Percentiles rank a stretch among this genome's conserved stretches.
Evolutionary conservation across 1,140 invertebrate species (phyloP).

Genomic region (Chironomus striatipennis): DNA sequence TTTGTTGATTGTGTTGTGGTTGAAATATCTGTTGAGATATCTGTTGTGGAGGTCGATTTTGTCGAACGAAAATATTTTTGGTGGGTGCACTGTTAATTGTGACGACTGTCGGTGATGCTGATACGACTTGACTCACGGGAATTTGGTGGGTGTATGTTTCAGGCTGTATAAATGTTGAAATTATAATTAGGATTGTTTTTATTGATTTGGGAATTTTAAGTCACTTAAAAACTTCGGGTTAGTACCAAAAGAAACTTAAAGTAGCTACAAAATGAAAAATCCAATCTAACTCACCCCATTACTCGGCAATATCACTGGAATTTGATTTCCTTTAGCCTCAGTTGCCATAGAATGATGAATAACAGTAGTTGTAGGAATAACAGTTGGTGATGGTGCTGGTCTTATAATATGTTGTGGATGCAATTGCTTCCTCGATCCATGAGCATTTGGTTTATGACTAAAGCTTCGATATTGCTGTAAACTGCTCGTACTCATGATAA

Average conservation of each 20-base stretch:
- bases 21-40: slow-evolving; percentile 29
- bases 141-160: neutral
- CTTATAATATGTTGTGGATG: slow-evolving; percentile 23
- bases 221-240: too few species aligned
- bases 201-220: too few species aligned
- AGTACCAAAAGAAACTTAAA: too few species aligned
- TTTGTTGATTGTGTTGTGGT: slow-evolving; percentile 21
- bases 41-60: slow-evolving; percentile 26
- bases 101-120: slow-evolving; percentile 25
- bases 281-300: slow-evolving; percentile 30
- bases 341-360: slow-evolving; percentile 16
- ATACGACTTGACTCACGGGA: slow-evolving; percentile 18
- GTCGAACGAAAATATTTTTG: neutral
- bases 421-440: slow-evolving; percentile 8
- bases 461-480: slow-evolving; percentile 15
- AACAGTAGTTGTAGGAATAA: slow-evolving; percentile 29
- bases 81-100: neutral
- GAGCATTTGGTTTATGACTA: neutral
- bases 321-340: slow-evolving; percentile 5
- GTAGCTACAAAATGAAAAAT: too few species aligned
- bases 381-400: slow-evolving; percentile 31
- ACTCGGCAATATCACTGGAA: neutral
- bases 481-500: slow-evolving; percentile 2
- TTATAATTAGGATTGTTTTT: too few species aligned
- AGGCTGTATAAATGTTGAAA: slow-evolving; percentile 29